phyloP scores from a whole-genome alignment of 2,113 vertebrate genomes.

The Lagenorhynchus albirostris region DNA sequence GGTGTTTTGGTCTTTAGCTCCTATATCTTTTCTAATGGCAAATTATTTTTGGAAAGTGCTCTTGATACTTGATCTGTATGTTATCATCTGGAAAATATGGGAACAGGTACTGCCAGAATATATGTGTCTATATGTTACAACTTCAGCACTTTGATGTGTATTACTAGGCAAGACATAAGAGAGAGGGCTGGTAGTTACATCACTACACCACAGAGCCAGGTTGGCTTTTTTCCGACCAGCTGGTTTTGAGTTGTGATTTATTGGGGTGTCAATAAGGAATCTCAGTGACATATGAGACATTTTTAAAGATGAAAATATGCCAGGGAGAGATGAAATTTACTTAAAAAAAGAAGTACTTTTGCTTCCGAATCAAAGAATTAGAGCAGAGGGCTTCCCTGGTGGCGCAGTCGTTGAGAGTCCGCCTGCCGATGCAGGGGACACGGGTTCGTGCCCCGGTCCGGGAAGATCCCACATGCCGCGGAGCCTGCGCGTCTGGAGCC shows the following conservation, averaged over 20 bases:
- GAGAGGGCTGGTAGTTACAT: neutral
- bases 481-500: too few species aligned
- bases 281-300: neutral
- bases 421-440: too few species aligned
- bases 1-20: neutral
- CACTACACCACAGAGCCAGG: neutral
- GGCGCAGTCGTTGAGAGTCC: too few species aligned
- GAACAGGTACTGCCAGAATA: neutral
- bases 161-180: neutral
- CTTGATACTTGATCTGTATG: neutral
- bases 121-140: neutral
- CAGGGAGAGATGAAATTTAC: neutral
- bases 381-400: neutral
- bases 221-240: neutral
- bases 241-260: neutral
- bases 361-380: neutral
- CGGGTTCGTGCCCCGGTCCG: too few species aligned
- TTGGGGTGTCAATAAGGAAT: neutral
- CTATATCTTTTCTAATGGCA: conserved; percentile 1
- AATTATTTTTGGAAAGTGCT: conserved; percentile 15
- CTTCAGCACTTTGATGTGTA: neutral
- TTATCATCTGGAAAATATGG: conserved; percentile 11
- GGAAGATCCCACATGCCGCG: too few species aligned
- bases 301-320: conserved; percentile 18
- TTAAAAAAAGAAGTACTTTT: conserved; percentile 13